Percentiles rank a stretch among this genome's conserved stretches.
phyloP scores from a whole-genome alignment of 2,797 vertebrate species.

The Sebastes hopkinsi region DNA sequence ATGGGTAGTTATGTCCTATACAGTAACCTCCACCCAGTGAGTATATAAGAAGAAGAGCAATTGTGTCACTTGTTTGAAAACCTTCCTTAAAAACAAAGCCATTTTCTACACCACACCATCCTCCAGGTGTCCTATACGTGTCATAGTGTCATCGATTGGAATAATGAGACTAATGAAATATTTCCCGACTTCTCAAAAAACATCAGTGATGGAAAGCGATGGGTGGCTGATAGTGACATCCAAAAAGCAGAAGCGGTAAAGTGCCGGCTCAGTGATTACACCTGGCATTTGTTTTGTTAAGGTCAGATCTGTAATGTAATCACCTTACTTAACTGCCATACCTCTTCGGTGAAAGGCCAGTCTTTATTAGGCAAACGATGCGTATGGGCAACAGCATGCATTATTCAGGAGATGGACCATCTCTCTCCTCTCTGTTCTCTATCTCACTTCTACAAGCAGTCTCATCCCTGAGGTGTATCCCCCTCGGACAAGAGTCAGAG shows the following conservation, averaged over 20 bases:
- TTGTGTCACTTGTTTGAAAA: neutral
- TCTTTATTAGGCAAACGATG: slow-evolving; percentile 41
- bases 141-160: neutral
- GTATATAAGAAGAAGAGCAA: neutral
- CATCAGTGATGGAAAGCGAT: neutral
- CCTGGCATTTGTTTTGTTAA: slow-evolving; percentile 46
- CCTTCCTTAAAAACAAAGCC: neutral
- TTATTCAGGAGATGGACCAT: slow-evolving; percentile 55
- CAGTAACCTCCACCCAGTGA: neutral
- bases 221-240: slow-evolving; percentile 2
- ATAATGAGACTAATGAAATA: neutral
- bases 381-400: slow-evolving; percentile 46
- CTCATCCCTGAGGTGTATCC: slow-evolving; percentile 16
- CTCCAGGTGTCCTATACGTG: neutral
- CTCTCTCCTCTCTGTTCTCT: neutral
- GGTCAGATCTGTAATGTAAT: slow-evolving; percentile 63
- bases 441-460: neutral
- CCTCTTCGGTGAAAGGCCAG: slow-evolving; percentile 58
- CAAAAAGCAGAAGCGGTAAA: neutral
- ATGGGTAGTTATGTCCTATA: neutral
- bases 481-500: neutral
- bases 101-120: neutral
- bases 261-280: slow-evolving; percentile 7
- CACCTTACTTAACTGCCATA: slow-evolving; percentile 37
- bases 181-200: neutral